These are phyloP conservation scores for Lypha dubia DNA, from an alignment of 2,888 invertebrate genomes.

Conservation along the genomic window DNA sequence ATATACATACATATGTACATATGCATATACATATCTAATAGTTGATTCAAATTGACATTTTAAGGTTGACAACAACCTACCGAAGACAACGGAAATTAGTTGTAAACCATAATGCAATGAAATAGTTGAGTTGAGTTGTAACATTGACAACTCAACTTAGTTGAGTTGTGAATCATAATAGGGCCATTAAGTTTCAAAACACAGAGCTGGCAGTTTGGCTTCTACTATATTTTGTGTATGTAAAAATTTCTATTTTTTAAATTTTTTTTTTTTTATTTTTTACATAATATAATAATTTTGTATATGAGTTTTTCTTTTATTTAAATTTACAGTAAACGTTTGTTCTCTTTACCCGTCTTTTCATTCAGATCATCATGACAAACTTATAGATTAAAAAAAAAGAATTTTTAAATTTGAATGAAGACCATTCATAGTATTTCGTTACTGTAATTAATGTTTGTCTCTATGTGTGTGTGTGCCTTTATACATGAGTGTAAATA, in stretches of 20 bases:
- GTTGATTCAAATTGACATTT: no score
- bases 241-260: neutral
- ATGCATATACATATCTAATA: no score
- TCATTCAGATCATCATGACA: slow-evolving; percentile 34
- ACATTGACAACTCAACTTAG: no score
- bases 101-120: no score
- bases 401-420: slow-evolving; percentile 41
- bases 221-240: neutral
- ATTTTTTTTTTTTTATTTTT: slow-evolving; percentile 1
- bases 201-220: no score
- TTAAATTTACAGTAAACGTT: neutral
- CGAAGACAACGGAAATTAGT: no score
- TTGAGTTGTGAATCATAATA: no score
- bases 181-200: no score
- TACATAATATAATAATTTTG: no score
- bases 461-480: slow-evolving; percentile 39
- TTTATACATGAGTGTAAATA: slow-evolving; percentile 35
- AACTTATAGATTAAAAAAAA: slow-evolving; percentile 27
- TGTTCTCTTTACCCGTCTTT: slow-evolving; percentile 20
- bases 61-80: no score
- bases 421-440: slow-evolving; percentile 46
- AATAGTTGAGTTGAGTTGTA: no score
- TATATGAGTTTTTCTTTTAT: neutral
- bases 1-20: no score
- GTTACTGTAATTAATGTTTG: slow-evolving; percentile 30